phyloP scores from a whole-genome alignment of 2,113 vertebrate species.

The Oxyruncus cristatus region DNA sequence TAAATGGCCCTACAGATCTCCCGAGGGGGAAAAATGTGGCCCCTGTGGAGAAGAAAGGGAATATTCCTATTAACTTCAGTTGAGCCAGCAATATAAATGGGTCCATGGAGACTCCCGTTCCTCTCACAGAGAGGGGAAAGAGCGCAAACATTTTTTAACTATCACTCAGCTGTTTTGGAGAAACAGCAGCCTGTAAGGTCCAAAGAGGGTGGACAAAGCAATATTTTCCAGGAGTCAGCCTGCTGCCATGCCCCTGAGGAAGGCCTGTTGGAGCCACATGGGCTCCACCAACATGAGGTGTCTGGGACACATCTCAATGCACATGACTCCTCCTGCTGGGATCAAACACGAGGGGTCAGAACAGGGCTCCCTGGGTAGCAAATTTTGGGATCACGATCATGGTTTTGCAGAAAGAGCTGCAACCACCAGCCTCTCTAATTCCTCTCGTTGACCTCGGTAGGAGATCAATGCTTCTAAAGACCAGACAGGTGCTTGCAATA shows the following conservation, averaged over 20 bases:
- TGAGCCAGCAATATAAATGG: slow-evolving; percentile 30
- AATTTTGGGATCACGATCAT: neutral
- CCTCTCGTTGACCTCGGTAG: slow-evolving; percentile 29
- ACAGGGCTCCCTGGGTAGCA: neutral
- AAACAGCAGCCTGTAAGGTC: neutral
- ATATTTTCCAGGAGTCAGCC: neutral
- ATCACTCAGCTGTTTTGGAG: slow-evolving; percentile 2
- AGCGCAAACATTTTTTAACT: slow-evolving; percentile 17
- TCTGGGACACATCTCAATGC: slow-evolving; percentile 11
- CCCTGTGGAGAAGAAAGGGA: slow-evolving; percentile 12
- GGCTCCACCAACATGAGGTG: neutral
- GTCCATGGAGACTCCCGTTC: neutral
- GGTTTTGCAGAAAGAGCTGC: neutral
- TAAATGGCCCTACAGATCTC: neutral
- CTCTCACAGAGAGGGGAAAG: neutral
- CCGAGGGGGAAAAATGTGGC: neutral
- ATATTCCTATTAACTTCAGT: slow-evolving; percentile 2
- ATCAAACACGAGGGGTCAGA: slow-evolving; percentile 13
- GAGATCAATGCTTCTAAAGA: slow-evolving; percentile 34
- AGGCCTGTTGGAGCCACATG: neutral
- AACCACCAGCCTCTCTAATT: neutral
- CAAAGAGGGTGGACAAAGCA: neutral
- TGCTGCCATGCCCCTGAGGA: neutral
- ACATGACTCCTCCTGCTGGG: neutral
- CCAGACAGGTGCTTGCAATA: slow-evolving; percentile 57